Base-by-base conservation (phyloP, 2,888 invertebrate genomes). In the Drosophila paracracens region DNA sequence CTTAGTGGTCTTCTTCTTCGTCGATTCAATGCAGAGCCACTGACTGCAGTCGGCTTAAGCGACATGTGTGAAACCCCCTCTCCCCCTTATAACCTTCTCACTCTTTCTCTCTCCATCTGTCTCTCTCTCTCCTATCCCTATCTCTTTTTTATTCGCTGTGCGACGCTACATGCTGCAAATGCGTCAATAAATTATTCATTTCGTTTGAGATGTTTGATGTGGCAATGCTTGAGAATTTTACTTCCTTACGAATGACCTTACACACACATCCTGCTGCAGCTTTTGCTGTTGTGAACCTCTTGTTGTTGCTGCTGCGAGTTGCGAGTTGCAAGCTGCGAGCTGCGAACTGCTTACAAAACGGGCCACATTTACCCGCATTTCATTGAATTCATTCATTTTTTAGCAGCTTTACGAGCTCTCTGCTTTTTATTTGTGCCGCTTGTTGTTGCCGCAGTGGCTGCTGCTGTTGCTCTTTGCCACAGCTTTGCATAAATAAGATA, bases 181-280 rank as follows among this genome's bases (percentile, higher is more conserved):
- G 91, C 84, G 82, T 88, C 82, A 79, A 91, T 91, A 91, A 91
- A 91, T 91, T 88, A 91, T 91, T 91, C 91, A 91, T 91, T 91
- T 79, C 79, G 81, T 83, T 90, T 83, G 83, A 87, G 81, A 83
- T 90, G 83, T 87, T 91, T 90, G 91, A 91, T 90, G 91, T 83
- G 83, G 76, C 68, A 65, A 52, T 64, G 72, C 72, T 61, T 46
- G 67, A 50, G 72, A 60, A 25, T 25, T 25, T 16, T 27, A 25
- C 72, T 72, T 68, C 76, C 80, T 71, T 69, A 74, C 79, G 80
- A 76, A 83, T 78, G 82, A 74, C 54, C 56, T n/a, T 36, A 51
- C 72, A 71, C 76, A 71, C 76, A 71, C 60, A 69, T 64, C 57
- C 69, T 46, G 65, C 21, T 11, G 13, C 43, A 36, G 36, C 25